Conservation (phyloP, 2,888 invertebrate genomes). For the Tortrix viridana region DNA sequence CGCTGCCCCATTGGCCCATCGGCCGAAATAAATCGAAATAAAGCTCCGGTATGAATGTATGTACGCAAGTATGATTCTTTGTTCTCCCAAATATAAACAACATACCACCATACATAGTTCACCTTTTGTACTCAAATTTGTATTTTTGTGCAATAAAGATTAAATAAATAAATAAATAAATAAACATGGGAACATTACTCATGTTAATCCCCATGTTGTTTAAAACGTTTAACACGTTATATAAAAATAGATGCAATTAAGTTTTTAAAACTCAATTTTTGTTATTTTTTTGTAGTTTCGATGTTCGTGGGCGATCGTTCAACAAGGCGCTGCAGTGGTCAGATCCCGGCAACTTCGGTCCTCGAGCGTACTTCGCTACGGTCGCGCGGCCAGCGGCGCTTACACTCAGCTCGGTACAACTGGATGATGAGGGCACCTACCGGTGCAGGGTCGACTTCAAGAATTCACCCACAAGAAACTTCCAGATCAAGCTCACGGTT, state of each 20-base stretch:
- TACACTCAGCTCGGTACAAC: slow-evolving; percentile 91
- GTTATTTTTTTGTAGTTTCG: slow-evolving; percentile 87
- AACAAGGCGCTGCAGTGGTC: slow-evolving; percentile 93
- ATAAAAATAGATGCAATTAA: neutral
- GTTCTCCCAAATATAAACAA: too few relatives aligned
- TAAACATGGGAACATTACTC: too few relatives aligned
- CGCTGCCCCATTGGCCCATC: too few relatives aligned
- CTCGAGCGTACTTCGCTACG: slow-evolving; percentile 93
- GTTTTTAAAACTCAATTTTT: neutral
- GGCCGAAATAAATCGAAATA: too few relatives aligned
- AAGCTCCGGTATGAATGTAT: too few relatives aligned
- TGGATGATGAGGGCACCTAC: slow-evolving; percentile 94
- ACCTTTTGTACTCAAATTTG: too few relatives aligned
- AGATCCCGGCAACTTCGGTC: slow-evolving; percentile 92
- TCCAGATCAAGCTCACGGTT: slow-evolving; percentile 94
- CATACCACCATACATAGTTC: too few relatives aligned
- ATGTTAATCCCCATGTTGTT: too few relatives aligned
- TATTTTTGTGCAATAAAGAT: too few relatives aligned
- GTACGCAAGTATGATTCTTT: too few relatives aligned
- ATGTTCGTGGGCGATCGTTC: slow-evolving; percentile 92
- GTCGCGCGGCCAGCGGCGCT: slow-evolving; percentile 92
- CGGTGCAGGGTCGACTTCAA: slow-evolving; percentile 95
- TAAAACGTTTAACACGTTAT: too few relatives aligned
- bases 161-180: too few relatives aligned
- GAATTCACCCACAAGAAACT: slow-evolving; percentile 94